Evolutionary conservation across 2,113 vertebrate genomes (phyloP), one percentile per base, ranked within the genome.

Genomic region (Acrocephalus arundinaceus): DNA sequence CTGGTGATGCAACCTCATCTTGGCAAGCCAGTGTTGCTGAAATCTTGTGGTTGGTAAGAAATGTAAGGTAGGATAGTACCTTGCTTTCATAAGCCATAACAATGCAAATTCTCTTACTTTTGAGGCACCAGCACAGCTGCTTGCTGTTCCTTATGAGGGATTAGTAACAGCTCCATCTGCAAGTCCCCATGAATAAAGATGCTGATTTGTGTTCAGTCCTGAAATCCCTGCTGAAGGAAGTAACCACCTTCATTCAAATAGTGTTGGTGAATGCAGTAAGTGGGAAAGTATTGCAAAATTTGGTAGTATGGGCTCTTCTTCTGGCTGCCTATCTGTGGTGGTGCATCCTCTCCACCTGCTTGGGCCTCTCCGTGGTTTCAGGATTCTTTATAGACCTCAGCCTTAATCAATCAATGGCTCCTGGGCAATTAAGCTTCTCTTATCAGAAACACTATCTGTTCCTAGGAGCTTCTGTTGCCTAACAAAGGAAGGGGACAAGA

Each of bases 51-150:
- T 1, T 39, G 2, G 1, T n/a, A 43, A 49, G 76, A 85, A 87
- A 54, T 51, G 4, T 46, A 28, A 71, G 59, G 28, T 8, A 65
- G 30, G 33, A 49, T 5, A 65, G 51, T 13, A 22, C 37, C 65
- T 82, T 1, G 4, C n/a, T 83, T 70, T 49, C 0, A 0, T 39
- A 43, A 84, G 27, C 43, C 65, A 43, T 48, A 41, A 57, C 35
- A 55, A 2, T 54, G 67, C 54, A 46, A 67, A 11, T 33, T 83
- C 30, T 71, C 52, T 59, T 70, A 30, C 10, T 78, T 70, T 5
- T 58, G 43, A 73, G 46, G 54, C 54, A 66, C 45, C 41, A 82
- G 74, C n/a, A 74, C 27, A 61, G 57, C 13, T 73, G 13, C 25
- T 78, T 91, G 45, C 54, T 79, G 30, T 35, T 25, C 10, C 23